These are phyloP conservation scores for Brachyptera risi DNA, from an alignment of 2,888 invertebrate species.

Conservation along the genomic window DNA sequence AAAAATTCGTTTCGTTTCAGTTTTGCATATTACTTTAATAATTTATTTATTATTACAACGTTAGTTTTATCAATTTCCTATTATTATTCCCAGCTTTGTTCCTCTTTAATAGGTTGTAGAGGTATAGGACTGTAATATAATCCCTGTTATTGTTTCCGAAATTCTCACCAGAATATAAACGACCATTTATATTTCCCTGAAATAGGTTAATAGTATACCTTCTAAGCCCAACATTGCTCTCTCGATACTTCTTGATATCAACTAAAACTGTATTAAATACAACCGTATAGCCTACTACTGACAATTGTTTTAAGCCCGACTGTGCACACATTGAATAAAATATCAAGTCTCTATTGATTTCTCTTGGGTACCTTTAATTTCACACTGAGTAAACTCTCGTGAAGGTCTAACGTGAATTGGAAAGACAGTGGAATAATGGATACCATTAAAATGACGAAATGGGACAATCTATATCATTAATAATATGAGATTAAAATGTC, in stretches of 20 bases:
- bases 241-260: neutral
- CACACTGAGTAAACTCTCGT: neutral
- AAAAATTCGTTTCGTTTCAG: no score
- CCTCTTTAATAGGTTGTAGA: neutral
- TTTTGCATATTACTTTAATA: no score
- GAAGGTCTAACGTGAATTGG: neutral
- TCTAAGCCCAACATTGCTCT: neutral
- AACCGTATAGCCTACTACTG: neutral
- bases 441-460: conserved; percentile 10
- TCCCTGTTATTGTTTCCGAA: conserved; percentile 1
- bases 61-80: no score
- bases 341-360: conserved; percentile 9
- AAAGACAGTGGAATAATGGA: conserved; percentile 8
- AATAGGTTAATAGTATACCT: conserved; percentile 11
- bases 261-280: neutral
- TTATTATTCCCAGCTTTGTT: conserved; percentile 2
- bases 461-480: neutral
- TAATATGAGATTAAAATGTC: conserved; percentile 3
- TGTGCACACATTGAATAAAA: neutral
- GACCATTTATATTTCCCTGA: neutral
- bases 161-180: neutral
- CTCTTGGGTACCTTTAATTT: conserved; percentile 11
- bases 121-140: neutral
- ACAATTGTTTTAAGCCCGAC: neutral
- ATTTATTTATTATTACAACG: no score